Evolutionary conservation across 2,797 vertebrate species (phyloP).

Genomic region (Sebastolobus alascanus): DNA sequence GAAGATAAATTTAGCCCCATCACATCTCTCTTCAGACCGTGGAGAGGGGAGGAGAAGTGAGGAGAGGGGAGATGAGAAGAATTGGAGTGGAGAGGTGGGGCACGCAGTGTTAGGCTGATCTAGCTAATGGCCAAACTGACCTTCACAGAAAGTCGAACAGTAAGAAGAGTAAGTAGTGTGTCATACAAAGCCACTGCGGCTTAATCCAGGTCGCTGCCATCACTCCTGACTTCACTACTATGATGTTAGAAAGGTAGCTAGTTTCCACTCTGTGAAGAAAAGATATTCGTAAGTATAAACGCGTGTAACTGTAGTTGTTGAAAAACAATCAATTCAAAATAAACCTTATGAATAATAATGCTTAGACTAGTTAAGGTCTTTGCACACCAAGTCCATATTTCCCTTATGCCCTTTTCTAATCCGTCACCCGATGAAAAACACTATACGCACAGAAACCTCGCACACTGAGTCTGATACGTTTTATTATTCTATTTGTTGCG

Average conservation of each 20-base stretch:
- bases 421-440: too few species aligned
- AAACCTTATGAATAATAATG: not conserved
- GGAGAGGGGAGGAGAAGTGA: slow-evolving; percentile 55
- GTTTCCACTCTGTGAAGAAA: slow-evolving; percentile 8
- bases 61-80: slow-evolving; percentile 72
- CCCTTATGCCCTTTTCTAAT: too few species aligned
- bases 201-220: slow-evolving; percentile 67
- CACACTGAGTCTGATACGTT: too few species aligned
- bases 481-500: too few species aligned
- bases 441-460: too few species aligned
- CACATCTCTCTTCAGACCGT: slow-evolving; percentile 56
- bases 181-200: slow-evolving; percentile 69
- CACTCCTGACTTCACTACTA: slow-evolving; percentile 47
- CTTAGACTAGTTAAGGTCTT: not conserved
- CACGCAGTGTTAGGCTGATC: slow-evolving; percentile 73
- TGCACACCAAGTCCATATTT: too few species aligned
- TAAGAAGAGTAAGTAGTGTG: slow-evolving; percentile 75
- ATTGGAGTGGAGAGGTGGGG: slow-evolving; percentile 79
- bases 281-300: not conserved
- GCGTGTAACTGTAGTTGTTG: not conserved
- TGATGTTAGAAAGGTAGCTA: slow-evolving; percentile 40
- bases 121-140: slow-evolving; percentile 83
- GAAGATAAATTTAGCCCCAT: slow-evolving; percentile 76
- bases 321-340: not conserved
- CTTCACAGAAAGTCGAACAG: slow-evolving; percentile 80